A percentile compares a stretch with the other conserved stretches of the same genome.
phyloP scores from a whole-genome alignment of 2,797 vertebrate genomes.

The Syngnathus rostellatus region DNA sequence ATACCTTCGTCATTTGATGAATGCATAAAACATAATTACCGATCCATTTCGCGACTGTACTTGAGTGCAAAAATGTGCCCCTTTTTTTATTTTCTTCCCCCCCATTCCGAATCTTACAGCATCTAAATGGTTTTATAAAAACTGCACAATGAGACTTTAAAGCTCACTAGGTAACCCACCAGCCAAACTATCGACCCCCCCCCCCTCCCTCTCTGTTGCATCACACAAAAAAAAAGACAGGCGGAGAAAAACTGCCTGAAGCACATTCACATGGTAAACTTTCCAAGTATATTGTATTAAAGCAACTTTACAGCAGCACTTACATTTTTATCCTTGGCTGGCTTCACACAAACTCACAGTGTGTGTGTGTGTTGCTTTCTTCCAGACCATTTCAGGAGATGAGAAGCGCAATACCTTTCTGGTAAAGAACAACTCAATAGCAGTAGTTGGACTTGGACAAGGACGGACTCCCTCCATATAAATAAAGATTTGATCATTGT shows the following conservation, averaged over 20 bases:
- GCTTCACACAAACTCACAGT: conserved; percentile 39
- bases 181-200: conserved; percentile 60
- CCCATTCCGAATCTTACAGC: background rate
- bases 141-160: background rate
- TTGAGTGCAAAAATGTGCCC: background rate
- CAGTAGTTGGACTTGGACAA: conserved; percentile 6
- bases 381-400: conserved; percentile 24
- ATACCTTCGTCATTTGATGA: background rate
- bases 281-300: conserved; percentile 14
- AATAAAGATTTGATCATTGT: conserved; percentile 35
- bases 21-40: background rate
- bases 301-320: conserved; percentile 32
- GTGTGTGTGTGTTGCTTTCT: conserved; percentile 27
- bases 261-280: conserved; percentile 53
- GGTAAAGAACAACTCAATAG: conserved; percentile 10
- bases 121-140: background rate
- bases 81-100: background rate
- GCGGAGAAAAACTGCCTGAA: conserved; percentile 30
- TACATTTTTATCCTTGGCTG: conserved; percentile 32
- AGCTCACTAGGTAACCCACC: conserved; percentile 33
- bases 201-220: conserved; percentile 24
- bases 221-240: conserved; percentile 33
- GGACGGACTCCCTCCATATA: conserved; percentile 21
- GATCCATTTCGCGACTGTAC: background rate
- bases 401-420: conserved; percentile 15